phyloP scores from a whole-genome alignment of 2,113 vertebrate species.

The Takifugu bimaculatus region DNA sequence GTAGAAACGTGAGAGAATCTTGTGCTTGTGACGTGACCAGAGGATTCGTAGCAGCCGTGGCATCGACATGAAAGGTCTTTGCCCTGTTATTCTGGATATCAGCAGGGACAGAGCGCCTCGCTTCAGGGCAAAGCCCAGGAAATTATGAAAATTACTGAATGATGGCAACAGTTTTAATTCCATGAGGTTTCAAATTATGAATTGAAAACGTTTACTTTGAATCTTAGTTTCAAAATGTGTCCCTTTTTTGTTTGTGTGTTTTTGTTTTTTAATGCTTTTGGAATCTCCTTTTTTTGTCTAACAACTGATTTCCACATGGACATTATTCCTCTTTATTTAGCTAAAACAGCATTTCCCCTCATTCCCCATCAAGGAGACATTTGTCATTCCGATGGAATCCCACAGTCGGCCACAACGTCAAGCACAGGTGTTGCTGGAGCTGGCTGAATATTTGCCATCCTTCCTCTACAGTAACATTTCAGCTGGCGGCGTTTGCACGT shows the following conservation, averaged over 20 bases:
- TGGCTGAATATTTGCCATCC: too few relatives aligned
- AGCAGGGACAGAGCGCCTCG: too few relatives aligned
- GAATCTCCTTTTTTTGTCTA: slow-evolving; percentile 20
- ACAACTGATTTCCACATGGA: slow-evolving; percentile 46
- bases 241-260: slow-evolving; percentile 35
- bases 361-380: slow-evolving; percentile 53
- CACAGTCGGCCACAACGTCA: too few relatives aligned
- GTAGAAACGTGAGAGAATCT: too few relatives aligned
- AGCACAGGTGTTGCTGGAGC: too few relatives aligned
- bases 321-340: slow-evolving; percentile 55
- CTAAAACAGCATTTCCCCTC: slow-evolving; percentile 46
- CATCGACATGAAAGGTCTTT: slow-evolving; percentile 50
- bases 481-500: too few relatives aligned
- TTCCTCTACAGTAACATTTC: too few relatives aligned
- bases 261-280: slow-evolving; percentile 51
- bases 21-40: too few relatives aligned
- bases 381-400: slow-evolving; percentile 55
- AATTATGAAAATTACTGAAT: not conserved
- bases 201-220: slow-evolving; percentile 48
- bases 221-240: slow-evolving; percentile 59
- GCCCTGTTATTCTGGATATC: slow-evolving; percentile 46
- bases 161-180: slow-evolving; percentile 58
- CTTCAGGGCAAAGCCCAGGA: not conserved
- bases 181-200: slow-evolving; percentile 62
- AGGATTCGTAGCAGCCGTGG: slow-evolving; percentile 39